These are phyloP conservation scores for Melanerpes formicivorus DNA, from an alignment of 2,113 vertebrate genomes.

Conservation along the genomic window DNA sequence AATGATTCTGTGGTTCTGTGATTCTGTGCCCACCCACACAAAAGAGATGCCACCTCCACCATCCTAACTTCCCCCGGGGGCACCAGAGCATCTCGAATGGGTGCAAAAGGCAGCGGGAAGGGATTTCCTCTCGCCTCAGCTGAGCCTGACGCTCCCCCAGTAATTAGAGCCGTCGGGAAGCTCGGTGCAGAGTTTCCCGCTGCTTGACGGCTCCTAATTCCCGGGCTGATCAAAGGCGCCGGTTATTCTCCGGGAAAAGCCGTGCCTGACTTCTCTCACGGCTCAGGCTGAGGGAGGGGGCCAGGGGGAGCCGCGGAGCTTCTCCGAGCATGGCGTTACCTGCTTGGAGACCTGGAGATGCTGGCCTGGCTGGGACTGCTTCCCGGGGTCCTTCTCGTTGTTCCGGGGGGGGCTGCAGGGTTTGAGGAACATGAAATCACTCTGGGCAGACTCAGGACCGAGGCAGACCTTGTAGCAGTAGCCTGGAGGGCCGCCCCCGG, in stretches of 20 bases:
- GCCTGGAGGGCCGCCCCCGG: slow-evolving; percentile 77
- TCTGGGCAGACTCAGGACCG: slow-evolving; percentile 89
- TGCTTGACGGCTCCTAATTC: slow-evolving; percentile 1
- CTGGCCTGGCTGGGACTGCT: slow-evolving; percentile 74
- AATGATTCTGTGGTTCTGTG: no score
- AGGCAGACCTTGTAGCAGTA: slow-evolving; percentile 93
- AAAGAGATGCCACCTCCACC: not conserved
- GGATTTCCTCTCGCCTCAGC: not conserved
- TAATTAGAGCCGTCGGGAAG: not conserved
- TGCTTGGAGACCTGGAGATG: slow-evolving; percentile 82
- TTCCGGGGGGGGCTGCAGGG: slow-evolving; percentile 86
- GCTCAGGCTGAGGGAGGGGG: not conserved
- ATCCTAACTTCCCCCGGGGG: not conserved
- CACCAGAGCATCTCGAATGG: not conserved
- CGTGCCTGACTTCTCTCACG: not conserved
- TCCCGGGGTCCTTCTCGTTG: slow-evolving; percentile 83
- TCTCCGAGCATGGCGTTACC: not conserved
- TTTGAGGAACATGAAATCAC: slow-evolving; percentile 94
- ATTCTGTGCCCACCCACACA: not conserved
- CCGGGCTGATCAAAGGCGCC: slow-evolving; percentile 1
- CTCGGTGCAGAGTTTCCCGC: not conserved
- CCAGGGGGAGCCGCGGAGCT: fast-evolving
- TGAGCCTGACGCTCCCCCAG: not conserved
- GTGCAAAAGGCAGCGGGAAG: not conserved
- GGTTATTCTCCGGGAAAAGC: not conserved